Percentiles rank a stretch among this genome's conserved stretches.
phyloP scores from a whole-genome alignment of 2,888 invertebrate genomes.

The Hypena proboscidalis region DNA sequence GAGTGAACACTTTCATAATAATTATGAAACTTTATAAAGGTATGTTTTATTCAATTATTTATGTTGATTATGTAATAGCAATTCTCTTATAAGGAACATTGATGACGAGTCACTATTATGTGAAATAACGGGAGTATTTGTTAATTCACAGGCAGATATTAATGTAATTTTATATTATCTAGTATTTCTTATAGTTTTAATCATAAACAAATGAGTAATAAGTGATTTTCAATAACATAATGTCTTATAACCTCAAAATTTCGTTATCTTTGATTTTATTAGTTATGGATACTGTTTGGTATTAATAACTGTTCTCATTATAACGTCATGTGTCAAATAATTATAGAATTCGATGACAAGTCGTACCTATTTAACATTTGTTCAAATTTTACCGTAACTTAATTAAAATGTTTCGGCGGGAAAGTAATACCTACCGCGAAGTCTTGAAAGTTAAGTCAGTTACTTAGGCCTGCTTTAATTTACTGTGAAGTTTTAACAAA shows the following conservation, averaged over 20 bases:
- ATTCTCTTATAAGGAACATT: conserved; percentile 38
- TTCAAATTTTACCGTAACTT: too few relatives aligned
- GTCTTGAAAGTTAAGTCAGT: too few relatives aligned
- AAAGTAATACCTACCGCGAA: too few relatives aligned
- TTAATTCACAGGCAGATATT: neutral
- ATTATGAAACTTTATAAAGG: conserved; percentile 53
- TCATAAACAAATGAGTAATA: neutral
- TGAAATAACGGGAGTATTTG: conserved; percentile 3
- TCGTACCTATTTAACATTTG: too few relatives aligned
- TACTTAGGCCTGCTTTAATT: too few relatives aligned
- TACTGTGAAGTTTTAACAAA: too few relatives aligned
- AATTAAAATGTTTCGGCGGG: too few relatives aligned
- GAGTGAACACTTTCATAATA: conserved; percentile 38
- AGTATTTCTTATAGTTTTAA: neutral
- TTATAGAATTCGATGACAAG: too few relatives aligned
- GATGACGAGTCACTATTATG: conserved; percentile 53
- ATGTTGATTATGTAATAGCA: conserved; percentile 69
- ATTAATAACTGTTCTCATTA: conserved; percentile 6
- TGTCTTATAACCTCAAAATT: conserved; percentile 40
- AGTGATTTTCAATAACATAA: conserved; percentile 17
- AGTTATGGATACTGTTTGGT: conserved; percentile 14
- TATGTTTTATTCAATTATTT: conserved; percentile 53
- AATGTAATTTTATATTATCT: neutral
- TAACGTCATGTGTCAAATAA: too few relatives aligned
- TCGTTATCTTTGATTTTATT: conserved; percentile 29